Percentiles rank a stretch among this genome's conserved stretches.
These are phyloP conservation scores for Ficedula albicollis DNA, from an alignment of 2,797 vertebrate genomes.

Conservation along the genomic window DNA sequence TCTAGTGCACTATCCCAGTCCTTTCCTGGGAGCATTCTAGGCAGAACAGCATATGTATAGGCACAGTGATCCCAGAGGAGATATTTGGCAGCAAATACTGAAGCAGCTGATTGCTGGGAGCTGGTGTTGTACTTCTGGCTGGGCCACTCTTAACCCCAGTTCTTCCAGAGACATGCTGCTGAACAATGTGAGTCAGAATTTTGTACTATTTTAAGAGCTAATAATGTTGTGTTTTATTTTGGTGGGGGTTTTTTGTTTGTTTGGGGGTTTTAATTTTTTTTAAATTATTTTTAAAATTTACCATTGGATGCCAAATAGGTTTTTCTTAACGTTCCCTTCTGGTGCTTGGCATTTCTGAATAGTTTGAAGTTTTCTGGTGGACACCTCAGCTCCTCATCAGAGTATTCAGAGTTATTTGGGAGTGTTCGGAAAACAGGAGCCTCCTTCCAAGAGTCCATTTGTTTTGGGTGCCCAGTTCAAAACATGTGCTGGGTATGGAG, in stretches of 20 bases:
- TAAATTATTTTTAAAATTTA: rapidly evolving
- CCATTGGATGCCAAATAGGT: not conserved
- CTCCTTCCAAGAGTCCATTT: not conserved
- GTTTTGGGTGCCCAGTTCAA: not conserved
- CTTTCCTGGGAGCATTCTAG: not conserved
- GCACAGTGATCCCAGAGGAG: not conserved
- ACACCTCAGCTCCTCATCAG: not conserved
- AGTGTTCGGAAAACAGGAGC: not conserved
- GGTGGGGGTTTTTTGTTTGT: rapidly evolving
- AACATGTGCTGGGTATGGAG: not conserved
- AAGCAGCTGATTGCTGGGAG: not conserved
- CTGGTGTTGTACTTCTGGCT: not conserved
- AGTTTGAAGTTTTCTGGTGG: not conserved
- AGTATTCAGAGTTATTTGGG: not conserved
- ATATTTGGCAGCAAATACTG: not conserved
- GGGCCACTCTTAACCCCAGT: not conserved
- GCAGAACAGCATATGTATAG: not conserved
- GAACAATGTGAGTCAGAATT: not conserved
- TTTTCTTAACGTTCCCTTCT: not conserved
- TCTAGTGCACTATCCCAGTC: not conserved
- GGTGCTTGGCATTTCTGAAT: not conserved
- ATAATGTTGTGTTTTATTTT: not conserved
- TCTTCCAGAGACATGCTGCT: not conserved
- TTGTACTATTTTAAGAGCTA: not conserved
- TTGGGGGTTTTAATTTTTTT: rapidly evolving